Conservation (phyloP, 2,888 invertebrate genomes). For the Mamestra brassicae region DNA sequence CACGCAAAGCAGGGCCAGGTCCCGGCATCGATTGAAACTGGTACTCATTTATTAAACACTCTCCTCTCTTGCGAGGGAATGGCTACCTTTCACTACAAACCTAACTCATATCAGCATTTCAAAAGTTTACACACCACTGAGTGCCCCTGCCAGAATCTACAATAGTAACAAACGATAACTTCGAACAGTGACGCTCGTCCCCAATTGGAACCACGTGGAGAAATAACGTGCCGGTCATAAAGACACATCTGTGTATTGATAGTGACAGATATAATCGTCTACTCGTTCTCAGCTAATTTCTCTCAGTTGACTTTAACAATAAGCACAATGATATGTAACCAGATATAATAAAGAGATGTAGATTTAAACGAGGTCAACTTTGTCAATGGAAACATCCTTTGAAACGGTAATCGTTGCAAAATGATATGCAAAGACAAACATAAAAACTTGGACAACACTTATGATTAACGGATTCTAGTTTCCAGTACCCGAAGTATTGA, state of each 20-base stretch:
- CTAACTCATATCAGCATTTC: neutral
- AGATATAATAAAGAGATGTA: neutral
- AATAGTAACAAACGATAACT: slow-evolving; percentile 15
- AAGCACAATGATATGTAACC: slow-evolving; percentile 13
- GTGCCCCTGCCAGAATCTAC: slow-evolving; percentile 1
- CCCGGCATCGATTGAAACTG: slow-evolving; percentile 20
- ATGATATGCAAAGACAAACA: neutral
- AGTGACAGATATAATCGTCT: slow-evolving; percentile 40
- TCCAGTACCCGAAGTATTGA: neutral
- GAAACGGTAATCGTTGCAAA: neutral
- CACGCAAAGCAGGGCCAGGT: neutral
- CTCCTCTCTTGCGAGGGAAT: slow-evolving; percentile 1
- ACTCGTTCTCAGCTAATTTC: slow-evolving; percentile 23
- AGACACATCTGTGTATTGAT: slow-evolving; percentile 49
- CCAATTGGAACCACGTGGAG: slow-evolving; percentile 53
- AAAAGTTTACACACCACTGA: neutral
- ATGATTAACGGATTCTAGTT: neutral
- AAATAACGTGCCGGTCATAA: slow-evolving; percentile 42
- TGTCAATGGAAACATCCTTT: slow-evolving; percentile 19
- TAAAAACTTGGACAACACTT: neutral
- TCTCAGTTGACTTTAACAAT: slow-evolving; percentile 29
- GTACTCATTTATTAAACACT: slow-evolving; percentile 17
- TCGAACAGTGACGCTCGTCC: slow-evolving; percentile 32
- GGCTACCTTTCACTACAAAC: neutral
- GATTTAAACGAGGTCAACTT: neutral